Conservation (phyloP, 2,888 invertebrate genomes). For the Lysandra bellargus region DNA sequence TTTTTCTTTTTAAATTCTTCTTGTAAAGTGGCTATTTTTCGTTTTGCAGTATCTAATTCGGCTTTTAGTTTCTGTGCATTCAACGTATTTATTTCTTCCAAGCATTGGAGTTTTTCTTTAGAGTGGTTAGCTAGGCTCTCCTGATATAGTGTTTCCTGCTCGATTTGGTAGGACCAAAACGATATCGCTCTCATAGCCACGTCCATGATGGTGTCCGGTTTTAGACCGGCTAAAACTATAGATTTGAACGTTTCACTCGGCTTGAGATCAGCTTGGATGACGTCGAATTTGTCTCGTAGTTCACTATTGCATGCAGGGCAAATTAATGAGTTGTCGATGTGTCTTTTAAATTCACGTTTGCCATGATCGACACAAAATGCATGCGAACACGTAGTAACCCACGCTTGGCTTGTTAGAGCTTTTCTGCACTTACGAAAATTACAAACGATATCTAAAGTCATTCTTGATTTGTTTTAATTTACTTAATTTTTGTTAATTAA, state of each 20-base stretch:
- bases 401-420: slow-evolving; percentile 69
- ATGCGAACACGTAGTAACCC: slow-evolving; percentile 79
- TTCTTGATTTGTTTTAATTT: slow-evolving; percentile 41
- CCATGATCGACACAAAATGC: slow-evolving; percentile 79
- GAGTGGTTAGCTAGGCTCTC: slow-evolving; percentile 72
- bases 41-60: slow-evolving; percentile 71
- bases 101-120: slow-evolving; percentile 68
- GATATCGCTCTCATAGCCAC: slow-evolving; percentile 79
- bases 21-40: slow-evolving; percentile 68
- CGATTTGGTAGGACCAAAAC: slow-evolving; percentile 78
- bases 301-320: slow-evolving; percentile 77
- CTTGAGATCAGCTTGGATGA: slow-evolving; percentile 75
- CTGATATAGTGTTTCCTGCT: slow-evolving; percentile 75
- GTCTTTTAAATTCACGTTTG: slow-evolving; percentile 71
- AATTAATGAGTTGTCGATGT: slow-evolving; percentile 65
- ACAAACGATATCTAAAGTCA: slow-evolving; percentile 72
- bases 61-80: slow-evolving; percentile 73
- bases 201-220: slow-evolving; percentile 78
- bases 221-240: slow-evolving; percentile 76
- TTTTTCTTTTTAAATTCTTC: slow-evolving; percentile 67
- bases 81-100: slow-evolving; percentile 70
- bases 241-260: slow-evolving; percentile 77
- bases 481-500: slow-evolving; percentile 22
- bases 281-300: slow-evolving; percentile 75
- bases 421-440: slow-evolving; percentile 78